Evolutionary conservation across 2,113 vertebrate genomes (phyloP), one percentile per base, ranked within the genome.

Genomic region (Anthoscopus minutus): DNA sequence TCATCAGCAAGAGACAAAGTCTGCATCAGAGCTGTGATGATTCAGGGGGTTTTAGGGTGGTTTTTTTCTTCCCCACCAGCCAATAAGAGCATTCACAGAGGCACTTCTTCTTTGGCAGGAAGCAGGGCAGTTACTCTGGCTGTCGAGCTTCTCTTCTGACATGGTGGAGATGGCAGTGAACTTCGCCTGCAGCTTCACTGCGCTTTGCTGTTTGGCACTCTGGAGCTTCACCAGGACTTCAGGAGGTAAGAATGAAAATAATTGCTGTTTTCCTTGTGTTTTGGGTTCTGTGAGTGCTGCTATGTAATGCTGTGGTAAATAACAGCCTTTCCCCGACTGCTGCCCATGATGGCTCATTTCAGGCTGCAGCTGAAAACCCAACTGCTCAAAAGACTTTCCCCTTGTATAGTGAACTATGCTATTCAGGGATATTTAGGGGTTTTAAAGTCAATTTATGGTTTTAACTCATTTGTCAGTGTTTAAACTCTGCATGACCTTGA

Each of bases 181-280:
- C 40, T 40, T 78, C 0, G 0, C 38, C 66, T 71, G 91, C 85
- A 64, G 73, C 47, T 81, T 85, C 10, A 2, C 54, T 5, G 2
- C 61, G 0, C 79, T 97, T 38, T 91, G 92, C 74, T 94, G 86
- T 25, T 50, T 96, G 30, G 73, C 38, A 9, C 35, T 94, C 38
- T 84, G 91, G 70, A 64, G 67, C 86, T 82, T 67, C 89, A 47
- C 23, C 3, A 2, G 27, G 53, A 64, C 61, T 42, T 84, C 71
- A 33, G 20, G 40, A 21, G 96, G 97, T 97, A 94, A 96, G 97
- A 91, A 28, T 3, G 7, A n/a, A 84, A 71, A 74, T 30, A 22
- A 42, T 66, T 35, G 58, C 31, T 71, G 8, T 61, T 83, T 47
- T 40, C 7, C 25, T 76, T 20, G 4, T 30, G 56, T 3, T 81